Percentiles rank a stretch among this genome's conserved stretches.
Conservation (phyloP, 2,888 invertebrate species). For the Frankliniella intonsa region DNA sequence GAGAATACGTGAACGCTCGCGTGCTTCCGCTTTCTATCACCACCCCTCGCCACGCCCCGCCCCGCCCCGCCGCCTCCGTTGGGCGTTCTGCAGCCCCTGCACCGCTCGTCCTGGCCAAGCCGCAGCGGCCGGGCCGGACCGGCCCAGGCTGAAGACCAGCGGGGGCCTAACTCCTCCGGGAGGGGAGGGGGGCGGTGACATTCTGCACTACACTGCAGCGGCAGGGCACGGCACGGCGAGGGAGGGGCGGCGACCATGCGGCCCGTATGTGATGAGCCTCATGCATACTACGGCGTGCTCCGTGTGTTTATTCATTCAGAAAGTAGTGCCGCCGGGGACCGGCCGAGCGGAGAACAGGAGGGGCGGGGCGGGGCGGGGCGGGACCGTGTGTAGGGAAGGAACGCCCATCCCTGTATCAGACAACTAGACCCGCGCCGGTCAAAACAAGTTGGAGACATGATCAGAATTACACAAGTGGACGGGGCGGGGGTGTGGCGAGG, state of each 20-base stretch:
- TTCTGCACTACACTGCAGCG: not conserved
- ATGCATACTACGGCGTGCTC: not conserved
- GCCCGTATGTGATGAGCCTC: not conserved
- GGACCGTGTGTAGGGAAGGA: no score
- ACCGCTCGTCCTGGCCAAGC: no score
- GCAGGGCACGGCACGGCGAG: not conserved
- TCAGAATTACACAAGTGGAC: not conserved
- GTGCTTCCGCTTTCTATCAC: no score
- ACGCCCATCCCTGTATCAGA: no score
- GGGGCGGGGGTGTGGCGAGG: not conserved
- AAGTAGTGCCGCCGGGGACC: constrained; percentile 28
- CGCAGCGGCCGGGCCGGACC: no score
- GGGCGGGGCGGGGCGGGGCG: not conserved
- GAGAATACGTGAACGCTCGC: no score
- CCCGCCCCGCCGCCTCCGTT: no score
- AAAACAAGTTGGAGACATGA: no score
- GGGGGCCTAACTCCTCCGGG: no score
- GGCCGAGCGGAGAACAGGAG: not conserved
- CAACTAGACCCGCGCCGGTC: not conserved
- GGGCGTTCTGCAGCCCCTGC: no score
- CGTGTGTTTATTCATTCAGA: constrained; percentile 16
- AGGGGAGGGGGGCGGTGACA: not conserved
- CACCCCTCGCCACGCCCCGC: no score
- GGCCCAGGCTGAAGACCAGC: no score
- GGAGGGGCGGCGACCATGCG: not conserved